phyloP scores from a whole-genome alignment of 2,888 invertebrate species.

The Tenthredo mesomela region DNA sequence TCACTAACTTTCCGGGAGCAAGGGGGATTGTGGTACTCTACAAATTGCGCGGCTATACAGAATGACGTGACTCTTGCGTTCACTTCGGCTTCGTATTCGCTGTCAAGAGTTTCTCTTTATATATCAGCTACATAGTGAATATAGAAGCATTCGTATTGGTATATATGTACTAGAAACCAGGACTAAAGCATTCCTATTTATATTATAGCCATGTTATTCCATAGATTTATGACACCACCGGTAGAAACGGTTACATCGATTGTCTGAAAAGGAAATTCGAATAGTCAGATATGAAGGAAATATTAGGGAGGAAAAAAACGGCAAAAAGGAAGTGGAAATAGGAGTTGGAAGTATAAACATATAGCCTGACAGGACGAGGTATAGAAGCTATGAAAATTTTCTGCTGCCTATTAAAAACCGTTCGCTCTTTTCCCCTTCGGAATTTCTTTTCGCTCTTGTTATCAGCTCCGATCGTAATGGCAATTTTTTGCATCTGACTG shows the following conservation, averaged over 20 bases:
- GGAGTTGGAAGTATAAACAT: not conserved
- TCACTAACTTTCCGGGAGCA: not conserved
- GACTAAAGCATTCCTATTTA: slow-evolving; percentile 34
- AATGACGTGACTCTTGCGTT: not conserved
- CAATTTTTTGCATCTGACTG: slow-evolving; percentile 46
- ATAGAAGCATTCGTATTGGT: not conserved
- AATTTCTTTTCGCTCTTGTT: not conserved
- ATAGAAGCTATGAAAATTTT: slow-evolving; percentile 10
- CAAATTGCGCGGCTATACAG: slow-evolving; percentile 4
- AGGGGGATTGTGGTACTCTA: slow-evolving; percentile 11
- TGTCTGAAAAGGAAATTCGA: slow-evolving; percentile 8
- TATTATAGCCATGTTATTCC: slow-evolving; percentile 35
- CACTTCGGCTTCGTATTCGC: not conserved
- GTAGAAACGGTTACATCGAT: slow-evolving; percentile 25
- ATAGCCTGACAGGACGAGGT: not conserved
- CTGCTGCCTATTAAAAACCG: slow-evolving; percentile 25
- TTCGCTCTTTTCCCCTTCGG: slow-evolving; percentile 8
- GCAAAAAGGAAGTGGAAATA: slow-evolving; percentile 8
- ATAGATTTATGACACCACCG: slow-evolving; percentile 15
- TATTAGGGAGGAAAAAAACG: not conserved
- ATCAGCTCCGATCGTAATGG: slow-evolving; percentile 35
- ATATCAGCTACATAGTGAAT: not conserved
- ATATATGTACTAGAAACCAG: not conserved
- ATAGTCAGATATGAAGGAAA: not conserved
- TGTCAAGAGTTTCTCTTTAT: slow-evolving; percentile 2